These are phyloP conservation scores for Cydia splendana DNA, from an alignment of 1,140 invertebrate genomes.

Conservation along the genomic window DNA sequence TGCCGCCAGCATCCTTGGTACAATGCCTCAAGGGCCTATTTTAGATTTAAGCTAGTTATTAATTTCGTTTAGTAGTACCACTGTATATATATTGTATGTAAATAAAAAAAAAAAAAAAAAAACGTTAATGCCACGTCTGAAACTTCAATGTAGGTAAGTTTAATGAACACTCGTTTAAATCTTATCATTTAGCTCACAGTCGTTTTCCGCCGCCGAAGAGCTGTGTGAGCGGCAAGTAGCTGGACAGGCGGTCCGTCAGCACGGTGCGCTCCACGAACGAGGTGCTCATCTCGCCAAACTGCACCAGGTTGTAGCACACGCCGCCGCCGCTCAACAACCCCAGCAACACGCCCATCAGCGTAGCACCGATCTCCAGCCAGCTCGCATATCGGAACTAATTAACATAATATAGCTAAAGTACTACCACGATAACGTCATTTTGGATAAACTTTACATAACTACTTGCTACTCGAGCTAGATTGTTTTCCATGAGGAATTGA, in stretches of 20 bases:
- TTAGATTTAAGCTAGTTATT: too few species aligned
- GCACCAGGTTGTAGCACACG: conserved; percentile 83
- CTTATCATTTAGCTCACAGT: conserved; percentile 80
- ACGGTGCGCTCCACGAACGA: conserved; percentile 81
- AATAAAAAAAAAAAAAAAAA: too few species aligned
- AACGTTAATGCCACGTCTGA: too few species aligned
- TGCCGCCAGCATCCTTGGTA: too few species aligned
- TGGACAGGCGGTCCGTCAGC: conserved; percentile 58
- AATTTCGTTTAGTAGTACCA: too few species aligned
- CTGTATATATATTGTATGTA: too few species aligned
- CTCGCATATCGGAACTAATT: conserved; percentile 74
- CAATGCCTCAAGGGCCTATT: too few species aligned
- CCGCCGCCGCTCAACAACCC: conserved; percentile 70
- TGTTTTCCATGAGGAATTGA: too few species aligned
- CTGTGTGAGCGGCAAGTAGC: conserved; percentile 72
- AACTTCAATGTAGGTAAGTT: too few species aligned
- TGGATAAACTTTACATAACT: too few species aligned
- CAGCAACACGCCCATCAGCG: conserved; percentile 60
- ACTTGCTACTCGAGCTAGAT: too few species aligned
- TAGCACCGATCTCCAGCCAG: conserved; percentile 61
- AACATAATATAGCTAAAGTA: not conserved
- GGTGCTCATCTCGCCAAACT: conserved; percentile 86
- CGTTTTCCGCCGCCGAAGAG: conserved; percentile 78
- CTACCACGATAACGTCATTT: not conserved
- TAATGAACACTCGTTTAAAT: not conserved